Evolutionary conservation across 2,797 vertebrate species (phyloP).

Genomic region (Cottoperca gobio): DNA sequence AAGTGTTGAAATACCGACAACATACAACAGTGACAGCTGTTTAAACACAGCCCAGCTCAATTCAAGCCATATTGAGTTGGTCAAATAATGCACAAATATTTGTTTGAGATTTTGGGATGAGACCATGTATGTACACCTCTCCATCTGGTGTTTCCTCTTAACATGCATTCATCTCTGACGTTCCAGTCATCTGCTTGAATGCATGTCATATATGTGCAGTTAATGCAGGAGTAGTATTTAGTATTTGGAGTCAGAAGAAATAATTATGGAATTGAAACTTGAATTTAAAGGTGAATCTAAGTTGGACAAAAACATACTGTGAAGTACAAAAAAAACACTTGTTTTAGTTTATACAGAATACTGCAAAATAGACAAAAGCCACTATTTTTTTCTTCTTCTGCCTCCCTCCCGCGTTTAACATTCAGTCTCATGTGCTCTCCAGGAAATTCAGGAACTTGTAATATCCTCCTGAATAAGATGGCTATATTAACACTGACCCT

Average conservation of each 20-base stretch:
- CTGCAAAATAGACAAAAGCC: not conserved
- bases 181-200: not conserved
- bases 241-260: too few species aligned
- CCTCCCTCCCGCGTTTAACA: not conserved
- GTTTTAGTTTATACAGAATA: not conserved
- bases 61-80: not conserved
- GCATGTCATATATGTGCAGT: too few species aligned
- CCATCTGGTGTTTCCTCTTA: not conserved
- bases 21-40: not conserved
- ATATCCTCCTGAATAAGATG: constrained; percentile 22
- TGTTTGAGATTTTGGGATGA: constrained; percentile 16
- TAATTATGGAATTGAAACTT: too few species aligned
- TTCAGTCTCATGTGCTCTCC: constrained; percentile 12
- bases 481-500: not conserved
- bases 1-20: constrained; percentile 9
- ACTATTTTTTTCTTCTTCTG: not conserved
- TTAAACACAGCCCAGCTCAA: constrained; percentile 8
- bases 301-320: not conserved
- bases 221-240: too few species aligned
- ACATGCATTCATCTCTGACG: not conserved
- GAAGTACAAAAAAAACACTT: not conserved
- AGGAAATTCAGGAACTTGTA: constrained; percentile 20
- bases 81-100: constrained; percentile 44
- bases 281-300: not conserved
- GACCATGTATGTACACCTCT: constrained; percentile 8